Evolutionary conservation across 2,113 vertebrate genomes (phyloP).

Genomic region (human (Homo sapiens)): DNA sequence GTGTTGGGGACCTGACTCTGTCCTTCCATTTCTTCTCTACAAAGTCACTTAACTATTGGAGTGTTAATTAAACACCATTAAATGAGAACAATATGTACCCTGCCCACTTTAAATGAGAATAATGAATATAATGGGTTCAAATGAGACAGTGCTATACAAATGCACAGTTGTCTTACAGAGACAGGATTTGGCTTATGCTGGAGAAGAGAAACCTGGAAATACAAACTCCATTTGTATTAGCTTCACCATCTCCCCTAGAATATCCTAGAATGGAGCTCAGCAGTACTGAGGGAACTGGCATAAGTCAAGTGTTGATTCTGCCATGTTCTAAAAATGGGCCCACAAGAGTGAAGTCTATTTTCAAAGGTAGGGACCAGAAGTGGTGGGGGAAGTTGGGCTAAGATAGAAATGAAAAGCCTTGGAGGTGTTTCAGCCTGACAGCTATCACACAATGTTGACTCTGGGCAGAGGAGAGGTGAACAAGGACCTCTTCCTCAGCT

Average conservation of each 20-base stretch:
- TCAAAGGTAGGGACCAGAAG: conserved; percentile 55
- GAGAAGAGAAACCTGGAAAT: neutral
- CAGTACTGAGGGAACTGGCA: neutral
- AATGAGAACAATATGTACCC: neutral
- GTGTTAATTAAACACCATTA: neutral
- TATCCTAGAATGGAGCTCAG: neutral
- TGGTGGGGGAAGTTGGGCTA: neutral
- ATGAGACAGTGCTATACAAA: neutral
- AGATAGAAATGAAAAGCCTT: neutral
- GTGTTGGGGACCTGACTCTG: neutral
- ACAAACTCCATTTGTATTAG: neutral
- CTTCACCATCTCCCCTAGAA: neutral
- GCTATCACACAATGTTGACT: neutral
- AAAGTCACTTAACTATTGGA: neutral
- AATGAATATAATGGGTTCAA: neutral
- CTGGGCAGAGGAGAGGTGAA: neutral
- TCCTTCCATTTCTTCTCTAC: neutral
- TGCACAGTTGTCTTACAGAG: neutral
- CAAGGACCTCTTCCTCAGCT: neutral
- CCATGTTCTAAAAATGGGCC: conserved; percentile 51
- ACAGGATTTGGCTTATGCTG: neutral
- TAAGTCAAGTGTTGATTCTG: conserved; percentile 40
- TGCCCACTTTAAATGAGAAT: neutral
- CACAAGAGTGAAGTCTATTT: conserved; percentile 49
- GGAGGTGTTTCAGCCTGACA: neutral